These are phyloP conservation scores for Rhinoderma darwinii DNA, from an alignment of 2,113 vertebrate genomes.

Conservation along the genomic window DNA sequence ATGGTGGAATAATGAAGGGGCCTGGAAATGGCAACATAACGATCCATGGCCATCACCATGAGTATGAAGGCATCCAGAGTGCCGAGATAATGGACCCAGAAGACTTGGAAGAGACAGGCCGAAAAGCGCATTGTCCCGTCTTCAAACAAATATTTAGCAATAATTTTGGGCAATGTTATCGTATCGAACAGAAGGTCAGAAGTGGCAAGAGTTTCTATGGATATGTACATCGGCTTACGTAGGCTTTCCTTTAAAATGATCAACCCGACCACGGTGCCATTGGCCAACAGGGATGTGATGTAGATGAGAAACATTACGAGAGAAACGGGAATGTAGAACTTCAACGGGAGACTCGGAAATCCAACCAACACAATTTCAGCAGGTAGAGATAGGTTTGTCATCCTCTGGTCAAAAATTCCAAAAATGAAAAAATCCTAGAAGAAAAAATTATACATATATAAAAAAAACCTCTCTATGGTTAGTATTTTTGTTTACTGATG, in stretches of 20 bases:
- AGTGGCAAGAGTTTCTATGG: conserved; percentile 75
- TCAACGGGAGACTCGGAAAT: background rate
- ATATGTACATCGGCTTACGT: conserved; percentile 73
- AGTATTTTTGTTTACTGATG: no score
- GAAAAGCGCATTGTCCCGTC: conserved; percentile 71
- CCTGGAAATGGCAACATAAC: conserved; percentile 72
- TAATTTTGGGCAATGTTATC: conserved; percentile 76
- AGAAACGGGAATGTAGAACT: background rate
- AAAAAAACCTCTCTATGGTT: no score
- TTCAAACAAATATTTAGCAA: conserved; percentile 72
- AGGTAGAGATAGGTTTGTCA: background rate
- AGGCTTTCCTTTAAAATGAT: conserved; percentile 62
- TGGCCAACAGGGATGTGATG: background rate
- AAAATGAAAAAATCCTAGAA: background rate
- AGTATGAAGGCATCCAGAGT: conserved; percentile 69
- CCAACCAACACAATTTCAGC: conserved; percentile 7
- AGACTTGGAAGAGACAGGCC: conserved; percentile 75
- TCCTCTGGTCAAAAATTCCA: background rate
- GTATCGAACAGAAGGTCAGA: conserved; percentile 77
- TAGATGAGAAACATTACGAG: background rate
- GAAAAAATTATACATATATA: background rate
- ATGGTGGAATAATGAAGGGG: conserved; percentile 71
- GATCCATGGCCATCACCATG: conserved; percentile 77
- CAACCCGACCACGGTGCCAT: background rate
- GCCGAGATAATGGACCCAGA: conserved; percentile 65